phyloP scores from a whole-genome alignment of 1,140 invertebrate species.

The Drosophila ercepeae region DNA sequence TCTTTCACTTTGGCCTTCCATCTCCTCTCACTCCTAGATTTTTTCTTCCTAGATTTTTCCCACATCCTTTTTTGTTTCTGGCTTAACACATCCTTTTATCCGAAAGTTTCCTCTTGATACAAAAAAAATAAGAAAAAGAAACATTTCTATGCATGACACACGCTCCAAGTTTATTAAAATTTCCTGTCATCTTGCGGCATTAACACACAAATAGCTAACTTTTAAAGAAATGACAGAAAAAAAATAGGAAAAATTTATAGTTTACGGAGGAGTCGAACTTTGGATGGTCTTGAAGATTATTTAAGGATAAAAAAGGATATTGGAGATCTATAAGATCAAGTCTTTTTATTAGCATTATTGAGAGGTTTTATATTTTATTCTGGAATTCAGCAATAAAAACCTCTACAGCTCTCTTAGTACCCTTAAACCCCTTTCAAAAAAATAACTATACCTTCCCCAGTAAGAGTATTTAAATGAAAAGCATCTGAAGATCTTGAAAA shows the following conservation, averaged over 20 bases:
- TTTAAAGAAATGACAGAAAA: background rate
- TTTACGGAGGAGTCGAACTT: background rate
- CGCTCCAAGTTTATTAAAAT: slow-evolving; percentile 45
- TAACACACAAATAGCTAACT: slow-evolving; percentile 31
- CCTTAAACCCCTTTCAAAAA: too few relatives aligned
- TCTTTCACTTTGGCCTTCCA: slow-evolving; percentile 56
- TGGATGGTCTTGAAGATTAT: too few relatives aligned
- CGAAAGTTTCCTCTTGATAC: slow-evolving; percentile 23
- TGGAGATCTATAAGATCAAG: too few relatives aligned
- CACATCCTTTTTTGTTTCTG: slow-evolving; percentile 3
- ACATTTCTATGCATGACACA: slow-evolving; percentile 54
- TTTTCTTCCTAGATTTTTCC: background rate
- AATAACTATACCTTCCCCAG: too few relatives aligned
- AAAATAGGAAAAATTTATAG: background rate
- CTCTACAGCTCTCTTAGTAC: too few relatives aligned
- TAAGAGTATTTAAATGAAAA: too few relatives aligned
- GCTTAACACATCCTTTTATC: slow-evolving; percentile 4
- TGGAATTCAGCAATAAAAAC: too few relatives aligned
- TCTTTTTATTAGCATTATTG: too few relatives aligned
- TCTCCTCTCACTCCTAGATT: background rate
- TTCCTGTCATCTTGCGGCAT: slow-evolving; percentile 42
- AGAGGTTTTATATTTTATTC: too few relatives aligned
- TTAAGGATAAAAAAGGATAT: too few relatives aligned
- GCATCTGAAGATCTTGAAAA: background rate
- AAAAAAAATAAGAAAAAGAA: too few relatives aligned